These are phyloP conservation scores for Triplophysa dalaica DNA, from an alignment of 2,113 vertebrate species.

Conservation along the genomic window DNA sequence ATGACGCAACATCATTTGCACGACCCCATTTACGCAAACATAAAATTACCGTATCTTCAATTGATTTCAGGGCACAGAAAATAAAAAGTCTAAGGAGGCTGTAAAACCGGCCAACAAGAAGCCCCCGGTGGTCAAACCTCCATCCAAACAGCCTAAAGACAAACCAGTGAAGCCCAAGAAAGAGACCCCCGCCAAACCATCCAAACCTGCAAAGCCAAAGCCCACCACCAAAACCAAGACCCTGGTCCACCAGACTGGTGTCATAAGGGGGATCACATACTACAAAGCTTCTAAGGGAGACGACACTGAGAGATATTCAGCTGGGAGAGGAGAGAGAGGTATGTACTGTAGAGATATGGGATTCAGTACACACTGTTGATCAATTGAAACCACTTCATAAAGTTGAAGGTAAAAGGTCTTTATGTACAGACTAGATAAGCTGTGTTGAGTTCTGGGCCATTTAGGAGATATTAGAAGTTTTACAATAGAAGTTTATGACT, in stretches of 20 bases:
- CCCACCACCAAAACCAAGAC: conserved; percentile 80
- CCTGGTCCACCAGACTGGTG: conserved; percentile 77
- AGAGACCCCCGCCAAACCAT: conserved; percentile 70
- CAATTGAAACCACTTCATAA: background rate
- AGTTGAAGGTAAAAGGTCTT: too few relatives aligned
- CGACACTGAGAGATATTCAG: conserved; percentile 55
- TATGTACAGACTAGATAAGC: too few relatives aligned
- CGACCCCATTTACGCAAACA: background rate
- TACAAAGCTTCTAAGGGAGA: conserved; percentile 84
- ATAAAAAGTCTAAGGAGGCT: conserved; percentile 72
- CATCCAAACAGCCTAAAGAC: conserved; percentile 77
- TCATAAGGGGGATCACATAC: conserved; percentile 90
- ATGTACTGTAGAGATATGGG: background rate
- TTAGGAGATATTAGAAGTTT: too few relatives aligned
- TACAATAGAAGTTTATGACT: too few relatives aligned
- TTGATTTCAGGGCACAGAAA: conserved; percentile 77
- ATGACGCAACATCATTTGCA: background rate
- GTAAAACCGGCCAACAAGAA: conserved; percentile 76
- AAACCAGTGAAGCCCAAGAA: conserved; percentile 85
- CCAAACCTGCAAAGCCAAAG: conserved; percentile 59
- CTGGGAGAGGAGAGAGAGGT: conserved; percentile 66
- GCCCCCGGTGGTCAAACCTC: conserved; percentile 65
- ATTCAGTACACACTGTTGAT: conserved; percentile 1
- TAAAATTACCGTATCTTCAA: background rate
- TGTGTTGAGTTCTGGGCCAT: too few relatives aligned